These are phyloP conservation scores for Benitochromis conjunctus DNA, from an alignment of 2,113 vertebrate genomes.

Conservation along the genomic window DNA sequence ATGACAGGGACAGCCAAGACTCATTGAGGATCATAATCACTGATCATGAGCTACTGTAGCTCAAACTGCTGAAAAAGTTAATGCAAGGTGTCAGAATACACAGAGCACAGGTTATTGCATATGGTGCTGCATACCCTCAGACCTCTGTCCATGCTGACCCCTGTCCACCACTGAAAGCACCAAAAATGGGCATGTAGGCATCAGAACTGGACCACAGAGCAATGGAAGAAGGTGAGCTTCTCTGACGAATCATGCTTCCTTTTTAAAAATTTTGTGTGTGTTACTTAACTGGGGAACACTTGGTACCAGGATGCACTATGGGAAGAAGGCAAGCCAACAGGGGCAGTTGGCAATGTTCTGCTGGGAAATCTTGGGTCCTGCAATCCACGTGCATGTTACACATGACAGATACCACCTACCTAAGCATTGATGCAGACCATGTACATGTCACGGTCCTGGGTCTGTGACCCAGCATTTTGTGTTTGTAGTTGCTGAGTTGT, in stretches of 20 bases:
- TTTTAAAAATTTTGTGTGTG: background rate
- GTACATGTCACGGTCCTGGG: too few species aligned
- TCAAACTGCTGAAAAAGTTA: background rate
- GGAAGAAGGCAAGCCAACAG: background rate
- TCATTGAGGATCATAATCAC: background rate
- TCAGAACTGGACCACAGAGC: background rate
- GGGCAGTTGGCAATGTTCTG: background rate
- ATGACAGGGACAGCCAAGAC: background rate
- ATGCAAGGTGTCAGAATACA: background rate
- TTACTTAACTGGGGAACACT: background rate
- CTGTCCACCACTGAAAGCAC: background rate
- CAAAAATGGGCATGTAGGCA: background rate
- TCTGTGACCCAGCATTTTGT: too few species aligned
- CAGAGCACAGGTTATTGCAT: too few species aligned
- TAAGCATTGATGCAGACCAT: background rate
- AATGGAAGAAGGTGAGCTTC: background rate
- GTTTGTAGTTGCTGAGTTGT: too few species aligned
- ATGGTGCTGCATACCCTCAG: background rate
- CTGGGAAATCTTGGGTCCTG: background rate
- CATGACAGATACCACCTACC: background rate
- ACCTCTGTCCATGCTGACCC: background rate
- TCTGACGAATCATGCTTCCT: background rate
- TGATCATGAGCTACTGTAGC: background rate
- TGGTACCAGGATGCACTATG: background rate
- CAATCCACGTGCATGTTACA: background rate